Evolutionary conservation across 2,888 invertebrate species (phyloP), one percentile per base, ranked within the genome.

Genomic region (Perdita meconis): DNA sequence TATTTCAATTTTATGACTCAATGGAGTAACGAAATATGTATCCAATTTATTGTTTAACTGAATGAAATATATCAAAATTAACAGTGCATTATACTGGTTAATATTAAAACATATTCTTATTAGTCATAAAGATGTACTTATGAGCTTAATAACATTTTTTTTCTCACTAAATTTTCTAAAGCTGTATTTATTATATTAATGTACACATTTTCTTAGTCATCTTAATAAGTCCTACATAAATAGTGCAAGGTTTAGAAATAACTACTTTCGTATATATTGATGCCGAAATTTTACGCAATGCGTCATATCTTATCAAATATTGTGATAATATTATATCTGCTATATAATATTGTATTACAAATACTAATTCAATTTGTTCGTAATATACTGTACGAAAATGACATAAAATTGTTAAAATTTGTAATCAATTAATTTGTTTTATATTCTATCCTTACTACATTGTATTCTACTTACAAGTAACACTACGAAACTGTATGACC

Each of bases 401-500:
- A 81, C 65, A 85, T 82, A 78, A 80, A 80, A 80, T 86, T 86
- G 82, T 83, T 80, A 84, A 86, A 82, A 82, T 75, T 85, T 84
- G 61, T 71, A 72, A 74, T 59, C 19, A 59, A 63, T 38, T 55
- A 55, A n/a, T 38, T 22, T 34, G 16, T 67, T 63, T 44, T 38
- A 42, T 44, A 22, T 42, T 61, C 12, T 38, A 13, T 3, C 19
- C 4, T 16, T 2, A 19, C 26, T 24, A 8, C 2, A 0, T 12
- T 16, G n/a, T 36, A 42, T 51, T 59, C n/a, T 4, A 24, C 4
- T 61, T 47, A 13, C 13, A 63, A n/a, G n/a, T n/a, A n/a, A n/a
- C n/a, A n/a, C n/a, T n/a, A n/a, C n/a, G n/a, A n/a, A n/a, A n/a
- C n/a, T n/a, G n/a, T n/a, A n/a, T n/a, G n/a, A n/a, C n/a, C n/a